A percentile compares a stretch with the other conserved stretches of the same genome.
These are phyloP conservation scores for Lithobates pipiens DNA, from an alignment of 2,797 vertebrate species.

Conservation along the genomic window DNA sequence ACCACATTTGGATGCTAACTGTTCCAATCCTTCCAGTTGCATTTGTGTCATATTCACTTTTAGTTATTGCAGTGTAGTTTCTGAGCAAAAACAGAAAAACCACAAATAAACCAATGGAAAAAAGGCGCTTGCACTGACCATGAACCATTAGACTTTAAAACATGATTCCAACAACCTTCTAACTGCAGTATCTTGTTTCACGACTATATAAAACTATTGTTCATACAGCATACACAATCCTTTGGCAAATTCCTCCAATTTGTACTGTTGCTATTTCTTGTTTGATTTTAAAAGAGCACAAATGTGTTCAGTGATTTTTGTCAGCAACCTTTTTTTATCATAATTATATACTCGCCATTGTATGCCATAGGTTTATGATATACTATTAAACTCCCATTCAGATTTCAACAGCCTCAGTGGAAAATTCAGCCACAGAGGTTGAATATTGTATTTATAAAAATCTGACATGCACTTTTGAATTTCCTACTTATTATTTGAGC, in stretches of 20 bases:
- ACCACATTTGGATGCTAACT: conserved; percentile 20
- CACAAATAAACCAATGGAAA: conserved; percentile 35
- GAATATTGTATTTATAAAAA: no score
- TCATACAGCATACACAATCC: conserved; percentile 3
- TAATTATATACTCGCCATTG: conserved; percentile 27
- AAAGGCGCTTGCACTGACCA: conserved; percentile 51
- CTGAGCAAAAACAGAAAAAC: conserved; percentile 41
- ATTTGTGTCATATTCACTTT: conserved; percentile 51
- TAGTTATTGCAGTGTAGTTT: conserved; percentile 29
- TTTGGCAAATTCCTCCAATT: conserved; percentile 16
- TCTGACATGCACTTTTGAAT: no score
- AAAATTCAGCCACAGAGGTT: background rate
- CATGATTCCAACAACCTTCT: conserved; percentile 46
- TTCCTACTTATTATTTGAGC: no score
- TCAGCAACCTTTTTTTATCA: conserved; percentile 38
- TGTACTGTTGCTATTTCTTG: conserved; percentile 34
- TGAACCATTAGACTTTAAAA: conserved; percentile 50
- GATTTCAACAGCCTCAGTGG: conserved; percentile 11
- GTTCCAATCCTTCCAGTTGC: conserved; percentile 23
- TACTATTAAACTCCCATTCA: conserved; percentile 25
- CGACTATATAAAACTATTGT: conserved; percentile 48
- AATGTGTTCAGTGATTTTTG: conserved; percentile 40
- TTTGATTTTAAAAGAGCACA: conserved; percentile 29
- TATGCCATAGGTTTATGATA: conserved; percentile 33
- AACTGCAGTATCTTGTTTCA: conserved; percentile 44